These are phyloP conservation scores for Drosophila orena DNA, from an alignment of 1,140 invertebrate genomes.

Conservation along the genomic window DNA sequence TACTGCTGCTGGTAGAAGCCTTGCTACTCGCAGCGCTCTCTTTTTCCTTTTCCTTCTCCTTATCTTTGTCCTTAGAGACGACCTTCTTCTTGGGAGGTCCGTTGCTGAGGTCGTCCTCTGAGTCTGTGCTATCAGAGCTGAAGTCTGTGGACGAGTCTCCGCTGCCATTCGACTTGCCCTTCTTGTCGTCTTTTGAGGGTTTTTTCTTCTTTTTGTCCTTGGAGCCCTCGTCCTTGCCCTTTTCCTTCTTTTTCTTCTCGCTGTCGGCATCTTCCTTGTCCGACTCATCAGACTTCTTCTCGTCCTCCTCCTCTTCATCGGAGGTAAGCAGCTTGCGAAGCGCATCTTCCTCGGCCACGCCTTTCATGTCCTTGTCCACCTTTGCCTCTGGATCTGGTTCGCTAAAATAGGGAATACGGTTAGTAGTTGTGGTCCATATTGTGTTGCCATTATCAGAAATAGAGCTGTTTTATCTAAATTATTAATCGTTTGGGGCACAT, in stretches of 20 bases:
- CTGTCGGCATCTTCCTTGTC: slow-evolving; percentile 86
- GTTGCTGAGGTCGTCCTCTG: slow-evolving; percentile 86
- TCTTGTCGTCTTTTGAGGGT: slow-evolving; percentile 88
- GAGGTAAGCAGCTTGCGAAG: slow-evolving; percentile 93
- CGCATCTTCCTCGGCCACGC: slow-evolving; percentile 96
- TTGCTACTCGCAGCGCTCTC: slow-evolving; percentile 66
- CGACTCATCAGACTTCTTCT: slow-evolving; percentile 88
- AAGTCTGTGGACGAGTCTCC: slow-evolving; percentile 88
- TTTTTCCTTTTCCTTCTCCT: slow-evolving; percentile 62
- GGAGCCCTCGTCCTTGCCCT: slow-evolving; percentile 87
- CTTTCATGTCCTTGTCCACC: slow-evolving; percentile 90
- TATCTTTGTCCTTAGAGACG: slow-evolving; percentile 55
- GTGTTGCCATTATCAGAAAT: not conserved
- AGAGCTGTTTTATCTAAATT: not conserved
- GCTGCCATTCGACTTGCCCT: slow-evolving; percentile 82
- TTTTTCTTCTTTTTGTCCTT: slow-evolving; percentile 88
- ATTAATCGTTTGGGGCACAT: slow-evolving; percentile 29
- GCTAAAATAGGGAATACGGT: slow-evolving; percentile 78
- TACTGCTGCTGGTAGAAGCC: slow-evolving; percentile 67
- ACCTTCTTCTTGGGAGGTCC: slow-evolving; percentile 84
- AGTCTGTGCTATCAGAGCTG: slow-evolving; percentile 91
- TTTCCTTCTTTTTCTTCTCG: slow-evolving; percentile 87
- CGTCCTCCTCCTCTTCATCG: slow-evolving; percentile 95
- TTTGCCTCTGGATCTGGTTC: slow-evolving; percentile 91
- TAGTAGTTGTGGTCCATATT: not conserved